Conservation (phyloP, 2,113 vertebrate species). For the Hoplias malabaricus region DNA sequence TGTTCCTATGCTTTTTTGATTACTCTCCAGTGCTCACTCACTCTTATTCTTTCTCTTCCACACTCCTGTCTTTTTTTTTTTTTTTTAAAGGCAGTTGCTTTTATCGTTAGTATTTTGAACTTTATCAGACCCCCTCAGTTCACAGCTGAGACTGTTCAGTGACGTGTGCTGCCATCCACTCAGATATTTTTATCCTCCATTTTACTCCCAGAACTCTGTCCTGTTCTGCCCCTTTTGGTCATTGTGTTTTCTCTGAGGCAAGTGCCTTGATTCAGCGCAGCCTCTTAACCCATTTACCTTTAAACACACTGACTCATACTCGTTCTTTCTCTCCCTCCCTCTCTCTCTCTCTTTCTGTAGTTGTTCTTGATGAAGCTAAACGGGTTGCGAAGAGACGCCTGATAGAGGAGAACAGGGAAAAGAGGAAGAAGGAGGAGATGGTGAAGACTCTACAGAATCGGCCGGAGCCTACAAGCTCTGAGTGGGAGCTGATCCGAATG, state of each 20-base stretch:
- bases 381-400: conserved; percentile 95
- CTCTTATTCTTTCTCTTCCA: too few relatives aligned
- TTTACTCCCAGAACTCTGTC: not conserved
- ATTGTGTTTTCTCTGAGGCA: not conserved
- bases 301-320: not conserved
- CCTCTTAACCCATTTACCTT: not conserved
- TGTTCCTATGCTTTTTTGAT: not conserved
- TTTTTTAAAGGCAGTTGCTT: not conserved
- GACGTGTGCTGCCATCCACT: not conserved
- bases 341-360: conserved; percentile 61
- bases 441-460: conserved; percentile 87
- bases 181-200: not conserved
- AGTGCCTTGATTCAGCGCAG: not conserved
- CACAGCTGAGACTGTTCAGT: not conserved
- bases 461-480: conserved; percentile 85
- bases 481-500: conserved; percentile 94
- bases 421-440: conserved; percentile 91
- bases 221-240: not conserved
- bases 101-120: not conserved
- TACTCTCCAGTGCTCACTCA: not conserved
- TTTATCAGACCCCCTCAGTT: not conserved
- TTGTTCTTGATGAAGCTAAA: conserved; percentile 95
- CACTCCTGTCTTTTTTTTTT: not conserved
- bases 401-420: conserved; percentile 95
- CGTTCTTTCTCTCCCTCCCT: not conserved